Evolutionary conservation across 2,113 vertebrate species (phyloP).

Genomic region (Oryzias celebensis): DNA sequence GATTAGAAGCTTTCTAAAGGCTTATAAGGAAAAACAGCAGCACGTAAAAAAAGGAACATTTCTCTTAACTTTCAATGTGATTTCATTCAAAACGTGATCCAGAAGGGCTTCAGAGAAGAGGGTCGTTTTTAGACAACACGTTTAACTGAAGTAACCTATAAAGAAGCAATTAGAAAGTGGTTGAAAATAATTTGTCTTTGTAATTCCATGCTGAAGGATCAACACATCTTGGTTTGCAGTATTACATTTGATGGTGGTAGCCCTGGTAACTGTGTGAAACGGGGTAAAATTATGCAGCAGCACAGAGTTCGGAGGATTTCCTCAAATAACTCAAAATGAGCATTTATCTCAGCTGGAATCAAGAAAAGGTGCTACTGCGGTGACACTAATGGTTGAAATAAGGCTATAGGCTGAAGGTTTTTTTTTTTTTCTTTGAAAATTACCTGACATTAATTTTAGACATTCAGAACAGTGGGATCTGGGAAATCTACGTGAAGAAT

Average conservation of each 20-base stretch:
- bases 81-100: conserved; percentile 14
- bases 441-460: conserved; percentile 54
- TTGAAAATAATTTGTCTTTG: conserved; percentile 27
- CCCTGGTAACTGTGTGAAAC: conserved; percentile 11
- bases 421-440: conserved; percentile 50
- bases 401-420: conserved; percentile 26
- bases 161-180: conserved; percentile 30
- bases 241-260: conserved; percentile 20
- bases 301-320: background rate
- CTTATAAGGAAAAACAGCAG: conserved; percentile 47
- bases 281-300: conserved; percentile 5
- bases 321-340: background rate
- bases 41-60: conserved; percentile 41
- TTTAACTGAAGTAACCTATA: conserved; percentile 15
- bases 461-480: conserved; percentile 44
- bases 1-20: conserved; percentile 69
- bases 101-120: conserved; percentile 26
- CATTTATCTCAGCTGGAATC: conserved; percentile 8
- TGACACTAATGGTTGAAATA: conserved; percentile 37
- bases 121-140: conserved; percentile 17
- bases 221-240: conserved; percentile 16
- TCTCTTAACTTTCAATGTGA: conserved; percentile 43
- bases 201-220: conserved; percentile 27
- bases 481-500: conserved; percentile 37
- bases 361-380: conserved; percentile 21